Conservation (phyloP, 2,888 invertebrate genomes). For the Drosophila histrio region DNA sequence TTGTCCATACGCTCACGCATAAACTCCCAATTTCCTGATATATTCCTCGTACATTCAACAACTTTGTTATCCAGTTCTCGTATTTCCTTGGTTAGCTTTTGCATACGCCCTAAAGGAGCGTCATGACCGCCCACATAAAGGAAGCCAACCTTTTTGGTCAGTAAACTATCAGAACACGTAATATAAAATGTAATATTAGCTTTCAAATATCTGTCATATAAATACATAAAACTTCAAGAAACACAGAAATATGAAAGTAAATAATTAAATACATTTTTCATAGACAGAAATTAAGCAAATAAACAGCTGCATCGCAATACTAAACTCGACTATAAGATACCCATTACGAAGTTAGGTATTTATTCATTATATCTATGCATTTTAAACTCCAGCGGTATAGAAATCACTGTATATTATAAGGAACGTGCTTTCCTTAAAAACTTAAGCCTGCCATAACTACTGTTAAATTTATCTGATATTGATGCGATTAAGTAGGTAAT, state of each 20-base stretch:
- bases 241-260: neutral
- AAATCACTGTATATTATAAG: too few species aligned
- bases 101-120: conserved; percentile 87
- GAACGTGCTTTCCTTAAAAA: too few species aligned
- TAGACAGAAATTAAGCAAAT: neutral
- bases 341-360: too few species aligned
- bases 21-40: conserved; percentile 92
- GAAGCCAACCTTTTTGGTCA: conserved; percentile 88
- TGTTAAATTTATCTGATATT: too few species aligned
- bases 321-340: too few species aligned
- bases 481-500: too few species aligned
- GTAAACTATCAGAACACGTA: conserved; percentile 85
- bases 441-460: too few species aligned
- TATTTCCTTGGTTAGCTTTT: conserved; percentile 92
- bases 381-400: too few species aligned
- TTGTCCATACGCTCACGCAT: conserved; percentile 99
- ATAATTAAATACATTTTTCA: neutral
- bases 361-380: too few species aligned
- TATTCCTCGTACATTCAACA: conserved; percentile 95
- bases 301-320: neutral
- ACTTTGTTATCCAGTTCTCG: conserved; percentile 95
- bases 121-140: conserved; percentile 91
- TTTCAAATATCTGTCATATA: neutral
- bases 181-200: neutral
- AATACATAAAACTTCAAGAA: neutral